A percentile compares a stretch with the other conserved stretches of the same genome.
Conservation (phyloP, 2,888 invertebrate species). For the Sabatieria punctata region DNA sequence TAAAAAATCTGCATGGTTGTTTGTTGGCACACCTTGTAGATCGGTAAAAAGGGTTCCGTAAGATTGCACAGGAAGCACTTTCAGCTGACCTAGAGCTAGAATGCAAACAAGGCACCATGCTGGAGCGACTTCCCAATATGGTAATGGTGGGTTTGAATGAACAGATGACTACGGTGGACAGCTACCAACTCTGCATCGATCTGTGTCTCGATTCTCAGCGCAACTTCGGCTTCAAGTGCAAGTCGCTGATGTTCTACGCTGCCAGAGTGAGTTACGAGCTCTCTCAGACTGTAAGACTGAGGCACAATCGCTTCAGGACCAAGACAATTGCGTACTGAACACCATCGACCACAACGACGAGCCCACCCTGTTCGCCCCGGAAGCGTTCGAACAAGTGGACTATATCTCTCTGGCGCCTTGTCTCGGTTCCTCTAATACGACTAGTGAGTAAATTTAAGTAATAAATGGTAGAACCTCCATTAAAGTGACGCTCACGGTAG, state of each 20-base stretch:
- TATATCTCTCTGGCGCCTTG: not conserved
- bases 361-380: not conserved
- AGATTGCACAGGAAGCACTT: too few species aligned
- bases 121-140: not conserved
- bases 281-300: too few species aligned
- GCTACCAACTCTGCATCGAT: not conserved
- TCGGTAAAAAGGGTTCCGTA: too few species aligned
- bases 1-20: too few species aligned
- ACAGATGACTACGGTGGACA: not conserved
- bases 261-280: too few species aligned
- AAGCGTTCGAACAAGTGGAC: not conserved
- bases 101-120: too few species aligned
- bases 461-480: too few species aligned
- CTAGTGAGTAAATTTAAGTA: too few species aligned
- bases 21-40: too few species aligned
- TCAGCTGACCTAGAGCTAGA: too few species aligned
- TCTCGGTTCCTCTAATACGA: not conserved
- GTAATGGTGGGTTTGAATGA: not conserved
- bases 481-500: too few species aligned
- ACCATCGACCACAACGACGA: not conserved
- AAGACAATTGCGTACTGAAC: not conserved
- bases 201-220: not conserved
- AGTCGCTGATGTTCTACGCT: not conserved
- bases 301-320: not conserved
- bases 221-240: not conserved